Base-by-base conservation (phyloP, 1,140 invertebrate genomes). In the Drosophila bifasciata region DNA sequence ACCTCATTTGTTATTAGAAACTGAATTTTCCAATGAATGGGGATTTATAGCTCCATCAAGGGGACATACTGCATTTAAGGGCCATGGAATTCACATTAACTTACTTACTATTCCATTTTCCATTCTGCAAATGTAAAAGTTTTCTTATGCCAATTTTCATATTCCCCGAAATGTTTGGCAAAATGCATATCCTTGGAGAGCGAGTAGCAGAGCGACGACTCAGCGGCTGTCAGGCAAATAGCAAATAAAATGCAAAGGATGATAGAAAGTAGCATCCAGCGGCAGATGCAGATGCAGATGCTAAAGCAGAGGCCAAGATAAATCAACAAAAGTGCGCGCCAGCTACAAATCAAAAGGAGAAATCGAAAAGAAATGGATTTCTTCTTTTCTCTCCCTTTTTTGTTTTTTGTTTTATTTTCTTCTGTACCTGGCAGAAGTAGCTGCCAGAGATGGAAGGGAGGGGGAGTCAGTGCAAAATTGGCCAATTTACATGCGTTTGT, bases 401-500 rank as follows among this genome's bases (percentile, higher is more conserved):
- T 74, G n/a, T n/a, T n/a, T 11, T 48, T 17, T 45, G 23, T 74
- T 69, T 66, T 74, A 6, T 49, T 17, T 40, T 32, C 51, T 51
- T 40, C 48, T 28, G 66, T n/a, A 39, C 15, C 9, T 25, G 39
- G 49, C 41, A 46, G 15, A 36, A 40, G 43, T 68, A 67, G n/a
- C 41, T 32, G 13, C 28, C 21, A 52, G 28, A 21, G 45, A 15
- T 40, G 52, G 46, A 11, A 7, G 40, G 40, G 51, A 36, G 40
- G 69, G 46, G 48, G 62, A 49, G 71, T 57, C 66, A 59, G 57
- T 67, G 66, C 67, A 43, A 84, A 84, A 84, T 84, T 84, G 80
- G 80, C 80, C 80, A 84, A 84, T 84, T 84, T 84, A 84, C 80
- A 84, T 84, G 76, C 80, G 80, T 79, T 84, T 84, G 67, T 77